Conservation (phyloP, 2,888 invertebrate species). For the Drosophila nr. fundita region DNA sequence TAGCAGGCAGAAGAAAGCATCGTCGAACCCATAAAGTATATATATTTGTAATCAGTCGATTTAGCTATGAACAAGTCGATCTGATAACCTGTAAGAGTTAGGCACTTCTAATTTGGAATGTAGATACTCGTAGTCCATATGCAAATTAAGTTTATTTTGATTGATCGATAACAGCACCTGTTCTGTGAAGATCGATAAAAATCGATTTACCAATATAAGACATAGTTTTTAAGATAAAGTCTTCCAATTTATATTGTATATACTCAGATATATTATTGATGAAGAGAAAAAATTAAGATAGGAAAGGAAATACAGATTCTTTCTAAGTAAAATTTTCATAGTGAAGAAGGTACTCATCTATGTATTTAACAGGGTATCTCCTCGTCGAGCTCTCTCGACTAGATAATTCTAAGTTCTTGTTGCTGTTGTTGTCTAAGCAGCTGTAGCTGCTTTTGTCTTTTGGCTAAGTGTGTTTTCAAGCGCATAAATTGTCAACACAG, state of each 20-base stretch:
- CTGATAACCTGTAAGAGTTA: not conserved
- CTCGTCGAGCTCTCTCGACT: not conserved
- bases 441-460: constrained; percentile 46
- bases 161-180: not conserved
- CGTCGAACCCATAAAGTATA: not conserved
- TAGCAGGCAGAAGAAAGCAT: not conserved
- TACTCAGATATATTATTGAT: not conserved
- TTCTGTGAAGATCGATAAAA: not conserved
- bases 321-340: not conserved
- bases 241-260: not conserved
- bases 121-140: not conserved
- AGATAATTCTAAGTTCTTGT: not conserved
- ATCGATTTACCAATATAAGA: not conserved
- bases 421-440: constrained; percentile 20
- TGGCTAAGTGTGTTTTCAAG: constrained; percentile 58
- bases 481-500: constrained; percentile 69
- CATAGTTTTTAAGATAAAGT: not conserved
- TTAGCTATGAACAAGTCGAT: not conserved
- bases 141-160: not conserved
- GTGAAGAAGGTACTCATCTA: not conserved
- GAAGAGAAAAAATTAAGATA: not conserved
- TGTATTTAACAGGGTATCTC: not conserved
- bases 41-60: not conserved
- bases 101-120: not conserved
- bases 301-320: not conserved